Evolutionary conservation across 2,888 invertebrate genomes (phyloP).

Genomic region (Lottia scabra): DNA sequence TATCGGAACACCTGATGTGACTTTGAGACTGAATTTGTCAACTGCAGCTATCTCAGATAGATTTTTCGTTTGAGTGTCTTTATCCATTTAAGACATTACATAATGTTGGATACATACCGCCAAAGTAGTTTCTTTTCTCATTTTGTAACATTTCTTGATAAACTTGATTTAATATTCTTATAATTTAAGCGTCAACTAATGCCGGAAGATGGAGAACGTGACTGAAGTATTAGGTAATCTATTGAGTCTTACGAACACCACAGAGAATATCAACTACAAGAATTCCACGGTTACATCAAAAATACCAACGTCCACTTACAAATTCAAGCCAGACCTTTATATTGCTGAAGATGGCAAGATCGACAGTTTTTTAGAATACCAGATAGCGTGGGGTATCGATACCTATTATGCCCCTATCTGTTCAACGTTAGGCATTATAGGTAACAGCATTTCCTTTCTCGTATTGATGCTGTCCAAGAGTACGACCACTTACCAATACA

Average conservation of each 20-base stretch:
- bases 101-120: too few relatives aligned
- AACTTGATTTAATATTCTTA: background rate
- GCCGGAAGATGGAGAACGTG: background rate
- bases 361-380: constrained; percentile 14
- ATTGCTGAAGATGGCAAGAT: constrained; percentile 6
- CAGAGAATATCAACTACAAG: background rate
- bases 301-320: constrained; percentile 1
- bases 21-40: too few relatives aligned
- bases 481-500: constrained; percentile 25
- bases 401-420: constrained; percentile 13
- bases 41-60: too few relatives aligned
- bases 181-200: background rate
- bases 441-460: constrained; percentile 22
- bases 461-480: constrained; percentile 14
- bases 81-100: too few relatives aligned
- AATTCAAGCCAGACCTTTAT: constrained; percentile 1
- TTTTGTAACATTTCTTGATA: too few relatives aligned
- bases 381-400: constrained; percentile 8
- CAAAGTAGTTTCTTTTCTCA: too few relatives aligned
- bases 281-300: background rate
- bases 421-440: constrained; percentile 20
- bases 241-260: background rate
- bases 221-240: background rate
- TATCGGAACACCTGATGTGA: too few relatives aligned
- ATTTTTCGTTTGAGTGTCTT: too few relatives aligned